These are phyloP conservation scores for Germaria angustata DNA, from an alignment of 2,888 invertebrate species.

Conservation along the genomic window DNA sequence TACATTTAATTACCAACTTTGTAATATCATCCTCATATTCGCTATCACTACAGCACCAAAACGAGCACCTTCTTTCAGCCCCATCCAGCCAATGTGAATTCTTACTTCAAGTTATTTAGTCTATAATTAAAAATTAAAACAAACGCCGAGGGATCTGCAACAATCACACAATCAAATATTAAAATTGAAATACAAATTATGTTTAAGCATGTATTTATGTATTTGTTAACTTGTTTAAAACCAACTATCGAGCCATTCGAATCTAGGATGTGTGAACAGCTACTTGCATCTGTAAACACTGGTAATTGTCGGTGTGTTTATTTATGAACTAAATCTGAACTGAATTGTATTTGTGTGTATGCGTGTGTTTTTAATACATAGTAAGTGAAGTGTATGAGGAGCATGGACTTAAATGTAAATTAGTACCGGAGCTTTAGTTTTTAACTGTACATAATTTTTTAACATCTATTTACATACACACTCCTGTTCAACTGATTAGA, in stretches of 20 bases:
- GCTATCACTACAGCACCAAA: not conserved
- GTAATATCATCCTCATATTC: slow-evolving; percentile 40
- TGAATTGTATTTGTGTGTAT: slow-evolving; percentile 25
- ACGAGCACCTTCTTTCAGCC: not conserved
- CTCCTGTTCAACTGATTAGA: too few species aligned
- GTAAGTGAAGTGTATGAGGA: not conserved
- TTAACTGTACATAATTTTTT: not conserved
- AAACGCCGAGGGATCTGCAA: slow-evolving; percentile 4
- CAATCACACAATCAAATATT: slow-evolving; percentile 17
- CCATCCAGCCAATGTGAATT: not conserved
- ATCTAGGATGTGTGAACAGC: slow-evolving; percentile 39
- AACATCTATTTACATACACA: not conserved
- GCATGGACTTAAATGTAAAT: slow-evolving; percentile 34
- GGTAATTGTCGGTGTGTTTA: not conserved
- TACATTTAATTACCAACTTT: slow-evolving; percentile 65
- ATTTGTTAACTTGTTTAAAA: slow-evolving; percentile 30
- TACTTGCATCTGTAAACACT: not conserved
- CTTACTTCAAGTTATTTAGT: not conserved
- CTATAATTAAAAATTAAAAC: slow-evolving; percentile 39
- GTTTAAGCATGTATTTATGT: not conserved
- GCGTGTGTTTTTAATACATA: not conserved
- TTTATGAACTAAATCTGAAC: slow-evolving; percentile 26
- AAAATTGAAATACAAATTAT: slow-evolving; percentile 25
- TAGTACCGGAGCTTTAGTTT: slow-evolving; percentile 40
- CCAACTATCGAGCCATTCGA: not conserved